Evolutionary conservation across 2,113 vertebrate genomes (phyloP).

Genomic region (Pteruthius melanotis): DNA sequence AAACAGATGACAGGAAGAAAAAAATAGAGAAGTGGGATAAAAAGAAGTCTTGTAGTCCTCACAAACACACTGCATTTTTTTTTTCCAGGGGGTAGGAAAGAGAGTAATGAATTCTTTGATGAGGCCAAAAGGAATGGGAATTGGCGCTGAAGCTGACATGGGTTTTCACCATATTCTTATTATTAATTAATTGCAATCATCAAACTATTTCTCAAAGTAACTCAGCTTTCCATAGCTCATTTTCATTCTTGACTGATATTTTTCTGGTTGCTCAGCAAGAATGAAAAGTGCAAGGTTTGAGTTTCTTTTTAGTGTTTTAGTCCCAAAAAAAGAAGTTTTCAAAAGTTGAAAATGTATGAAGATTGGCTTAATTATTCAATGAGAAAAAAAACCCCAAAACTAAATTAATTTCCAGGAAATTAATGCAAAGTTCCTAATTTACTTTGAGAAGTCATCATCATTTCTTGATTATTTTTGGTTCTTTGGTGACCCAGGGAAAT

Average conservation of each 20-base stretch:
- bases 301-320: neutral
- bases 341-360: neutral
- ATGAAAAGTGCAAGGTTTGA: neutral
- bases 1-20: neutral
- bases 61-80: neutral
- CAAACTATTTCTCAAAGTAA: constrained; percentile 8
- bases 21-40: neutral
- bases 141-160: neutral
- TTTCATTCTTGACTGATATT: constrained; percentile 29
- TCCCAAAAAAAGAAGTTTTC: neutral
- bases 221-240: neutral
- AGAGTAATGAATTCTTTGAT: neutral
- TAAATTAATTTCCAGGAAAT: constrained; percentile 37
- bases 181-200: constrained; percentile 22
- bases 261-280: constrained; percentile 9
- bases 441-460: neutral
- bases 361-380: neutral
- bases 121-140: neutral
- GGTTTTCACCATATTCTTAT: neutral
- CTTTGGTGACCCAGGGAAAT: constrained; percentile 26
- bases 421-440: constrained; percentile 6
- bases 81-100: neutral
- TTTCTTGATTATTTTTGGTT: constrained; percentile 36
- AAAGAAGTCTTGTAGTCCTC: neutral
- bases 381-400: neutral